Base-by-base conservation (phyloP, 2,797 vertebrate species). In the Enteromius radiatus region DNA sequence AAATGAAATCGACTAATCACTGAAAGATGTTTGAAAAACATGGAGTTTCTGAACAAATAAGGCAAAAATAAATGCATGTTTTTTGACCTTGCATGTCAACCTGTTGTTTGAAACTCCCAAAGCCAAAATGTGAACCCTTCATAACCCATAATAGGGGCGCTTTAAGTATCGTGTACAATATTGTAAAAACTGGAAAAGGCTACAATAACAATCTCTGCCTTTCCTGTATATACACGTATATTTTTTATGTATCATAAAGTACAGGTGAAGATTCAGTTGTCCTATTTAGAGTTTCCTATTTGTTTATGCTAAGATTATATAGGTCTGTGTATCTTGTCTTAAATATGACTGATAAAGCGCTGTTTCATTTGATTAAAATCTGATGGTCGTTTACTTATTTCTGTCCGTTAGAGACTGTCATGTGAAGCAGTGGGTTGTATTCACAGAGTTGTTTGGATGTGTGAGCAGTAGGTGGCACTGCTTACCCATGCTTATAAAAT, bases 401-500 rank as follows among this genome's bases (percentile, higher is more conserved):
- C 17, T 71, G 8, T 1, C 5, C 36, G 19, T 5, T 36, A 7
- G 23, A 70, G 45, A 33, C 17, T 71, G 1, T 33, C 3, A n/a
- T 11, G 4, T 23, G 26, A 71, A 71, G 26, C 4, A 31, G 9
- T 31, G 9, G 10, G 38, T 63, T 63, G 33, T 23, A 59, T 12
- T 26, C 10, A 26, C 11, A 10, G 14, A 26, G 63, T 9, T 8
- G 23, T 28, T 76, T 23, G 45, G 5, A 38, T 65, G 12, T 83
- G 41, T 65, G 11, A 65, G 23, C 82, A 54, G 23, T 49, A 78
- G 82, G 33, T 83, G 82, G 67, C 33, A 88, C 54, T 77, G 47
- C 88, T 83, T 75, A 86, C 63, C 85, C 56, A 87, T 65, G 9
- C 3, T 77, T 56, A 76, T 2, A 70, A n/a, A 67, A 2, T 31